These are phyloP conservation scores for Dasyprocta punctata DNA, from an alignment of 2,113 vertebrate genomes.

Conservation along the genomic window DNA sequence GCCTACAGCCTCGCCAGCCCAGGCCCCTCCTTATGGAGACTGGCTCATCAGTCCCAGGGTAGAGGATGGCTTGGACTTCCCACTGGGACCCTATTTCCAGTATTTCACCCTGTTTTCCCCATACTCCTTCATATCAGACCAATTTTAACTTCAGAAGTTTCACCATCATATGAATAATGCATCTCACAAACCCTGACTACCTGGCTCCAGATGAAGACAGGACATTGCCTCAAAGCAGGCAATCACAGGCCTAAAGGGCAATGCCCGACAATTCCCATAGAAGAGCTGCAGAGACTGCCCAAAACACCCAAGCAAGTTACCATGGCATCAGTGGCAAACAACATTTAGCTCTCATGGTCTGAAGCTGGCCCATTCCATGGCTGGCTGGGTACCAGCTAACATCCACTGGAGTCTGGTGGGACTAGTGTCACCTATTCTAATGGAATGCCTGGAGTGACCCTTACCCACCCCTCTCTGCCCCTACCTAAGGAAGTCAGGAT, in stretches of 20 bases:
- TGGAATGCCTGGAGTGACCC: not conserved
- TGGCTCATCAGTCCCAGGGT: not conserved
- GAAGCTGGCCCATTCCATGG: not conserved
- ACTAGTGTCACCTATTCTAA: not conserved
- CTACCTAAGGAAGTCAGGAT: not conserved
- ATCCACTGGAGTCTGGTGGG: not conserved
- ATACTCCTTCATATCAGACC: not conserved
- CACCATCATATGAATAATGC: not conserved
- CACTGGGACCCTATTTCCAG: not conserved
- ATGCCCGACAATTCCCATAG: not conserved
- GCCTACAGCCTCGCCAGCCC: not conserved
- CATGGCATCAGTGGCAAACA: slow-evolving; percentile 51
- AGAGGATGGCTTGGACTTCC: not conserved
- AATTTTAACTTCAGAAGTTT: not conserved
- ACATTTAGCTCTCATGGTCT: not conserved
- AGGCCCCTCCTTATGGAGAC: no score
- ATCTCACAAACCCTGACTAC: not conserved
- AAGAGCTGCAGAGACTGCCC: not conserved
- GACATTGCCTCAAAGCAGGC: not conserved
- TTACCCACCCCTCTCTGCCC: not conserved
- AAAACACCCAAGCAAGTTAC: slow-evolving; percentile 1
- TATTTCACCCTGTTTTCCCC: not conserved
- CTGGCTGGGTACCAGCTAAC: not conserved
- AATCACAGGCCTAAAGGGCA: not conserved
- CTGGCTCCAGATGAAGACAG: not conserved